Evolutionary conservation across 2,888 invertebrate genomes (phyloP).

Genomic region (Ectemnius lituratus): DNA sequence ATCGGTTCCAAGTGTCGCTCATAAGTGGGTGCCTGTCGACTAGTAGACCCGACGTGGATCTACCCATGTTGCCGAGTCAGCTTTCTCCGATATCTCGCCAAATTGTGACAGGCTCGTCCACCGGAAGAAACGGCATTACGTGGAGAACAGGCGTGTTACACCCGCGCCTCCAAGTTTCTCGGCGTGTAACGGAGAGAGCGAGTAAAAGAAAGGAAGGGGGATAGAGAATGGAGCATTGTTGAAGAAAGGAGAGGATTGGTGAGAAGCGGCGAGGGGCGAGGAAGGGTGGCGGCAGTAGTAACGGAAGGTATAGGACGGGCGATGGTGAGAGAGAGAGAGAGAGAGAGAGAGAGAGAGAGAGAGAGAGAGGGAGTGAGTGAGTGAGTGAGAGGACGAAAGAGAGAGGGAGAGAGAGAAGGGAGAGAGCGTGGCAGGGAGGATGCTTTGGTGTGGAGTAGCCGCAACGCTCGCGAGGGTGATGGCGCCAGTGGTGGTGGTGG

Average conservation of each 20-base stretch:
- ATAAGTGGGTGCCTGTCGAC: background rate
- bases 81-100: constrained; percentile 52
- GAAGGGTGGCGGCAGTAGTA: constrained; percentile 17
- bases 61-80: constrained; percentile 14
- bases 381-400: no score
- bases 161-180: constrained; percentile 32
- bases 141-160: constrained; percentile 32
- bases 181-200: constrained; percentile 23
- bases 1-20: background rate
- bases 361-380: no score
- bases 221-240: no score
- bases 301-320: constrained; percentile 4
- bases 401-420: no score
- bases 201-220: constrained; percentile 36
- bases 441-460: no score
- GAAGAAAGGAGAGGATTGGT: constrained; percentile 7
- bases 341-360: no score
- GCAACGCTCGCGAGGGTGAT: constrained; percentile 6
- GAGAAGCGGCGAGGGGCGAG: constrained; percentile 19
- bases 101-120: constrained; percentile 55
- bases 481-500: constrained; percentile 33
- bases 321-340: constrained; percentile 13
- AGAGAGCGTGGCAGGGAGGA: no score
- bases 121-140: constrained; percentile 52
- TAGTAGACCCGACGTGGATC: no score